A percentile compares a stretch with the other conserved stretches of the same genome.
phyloP scores from a whole-genome alignment of 2,888 invertebrate genomes.

The Agapostemon virescens region DNA sequence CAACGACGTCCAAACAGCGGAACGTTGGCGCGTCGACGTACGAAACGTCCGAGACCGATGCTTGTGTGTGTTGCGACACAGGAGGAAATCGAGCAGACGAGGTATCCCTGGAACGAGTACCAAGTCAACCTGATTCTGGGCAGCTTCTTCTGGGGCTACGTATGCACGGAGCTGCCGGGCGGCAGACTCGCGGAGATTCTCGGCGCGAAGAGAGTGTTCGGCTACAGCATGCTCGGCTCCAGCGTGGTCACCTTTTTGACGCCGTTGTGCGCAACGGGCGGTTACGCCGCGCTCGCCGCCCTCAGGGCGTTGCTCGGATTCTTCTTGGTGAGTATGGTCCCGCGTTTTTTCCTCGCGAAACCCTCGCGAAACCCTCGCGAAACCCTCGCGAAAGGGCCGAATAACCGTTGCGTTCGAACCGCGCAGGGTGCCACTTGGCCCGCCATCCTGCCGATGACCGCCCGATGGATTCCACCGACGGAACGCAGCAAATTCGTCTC shows the following conservation, averaged over 20 bases:
- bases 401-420: background rate
- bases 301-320: constrained; percentile 89
- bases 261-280: constrained; percentile 87
- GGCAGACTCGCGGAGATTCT: constrained; percentile 91
- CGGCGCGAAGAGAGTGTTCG: constrained; percentile 92
- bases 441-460: constrained; percentile 95
- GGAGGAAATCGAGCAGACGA: constrained; percentile 71
- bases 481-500: constrained; percentile 96
- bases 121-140: constrained; percentile 91
- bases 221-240: constrained; percentile 91
- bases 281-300: constrained; percentile 86
- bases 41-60: background rate
- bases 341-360: background rate
- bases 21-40: no score
- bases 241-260: constrained; percentile 91
- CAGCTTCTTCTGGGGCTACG: constrained; percentile 96
- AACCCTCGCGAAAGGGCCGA: background rate
- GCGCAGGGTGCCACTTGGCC: constrained; percentile 93
- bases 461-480: constrained; percentile 96
- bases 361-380: no score
- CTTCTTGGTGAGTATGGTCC: constrained; percentile 83
- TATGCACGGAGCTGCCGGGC: constrained; percentile 93
- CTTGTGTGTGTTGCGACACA: constrained; percentile 14
- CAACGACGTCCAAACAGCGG: no score
- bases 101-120: constrained; percentile 89